Percentiles rank a stretch among this genome's conserved stretches.
Evolutionary conservation across 2,113 vertebrate species (phyloP).

Genomic region (Theropithecus gelada): DNA sequence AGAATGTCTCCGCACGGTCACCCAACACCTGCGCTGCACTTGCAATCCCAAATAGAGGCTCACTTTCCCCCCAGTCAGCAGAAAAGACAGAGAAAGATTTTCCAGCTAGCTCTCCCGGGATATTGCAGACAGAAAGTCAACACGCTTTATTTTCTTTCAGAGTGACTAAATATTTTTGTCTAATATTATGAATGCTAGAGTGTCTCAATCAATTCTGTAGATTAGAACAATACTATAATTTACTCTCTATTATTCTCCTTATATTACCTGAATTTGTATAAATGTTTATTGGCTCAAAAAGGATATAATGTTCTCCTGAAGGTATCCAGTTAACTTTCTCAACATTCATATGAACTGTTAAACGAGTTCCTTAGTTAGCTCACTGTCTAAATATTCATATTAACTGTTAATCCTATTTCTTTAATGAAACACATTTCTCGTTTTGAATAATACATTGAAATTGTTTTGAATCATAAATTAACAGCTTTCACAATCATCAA

Average conservation of each 20-base stretch:
- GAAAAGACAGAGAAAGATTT: background rate
- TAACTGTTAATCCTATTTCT: background rate
- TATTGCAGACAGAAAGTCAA: background rate
- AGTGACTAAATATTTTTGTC: background rate
- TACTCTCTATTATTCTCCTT: background rate
- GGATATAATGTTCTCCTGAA: background rate
- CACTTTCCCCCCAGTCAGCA: background rate
- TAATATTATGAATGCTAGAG: background rate
- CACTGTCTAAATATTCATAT: background rate
- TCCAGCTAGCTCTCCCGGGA: background rate
- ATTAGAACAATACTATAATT: background rate
- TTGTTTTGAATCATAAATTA: constrained; percentile 37
- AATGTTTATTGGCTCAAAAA: background rate
- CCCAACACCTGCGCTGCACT: background rate
- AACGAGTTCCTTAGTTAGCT: background rate
- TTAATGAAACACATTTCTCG: constrained; percentile 1
- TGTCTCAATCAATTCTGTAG: background rate
- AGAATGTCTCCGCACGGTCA: background rate
- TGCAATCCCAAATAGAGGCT: background rate
- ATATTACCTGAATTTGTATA: background rate
- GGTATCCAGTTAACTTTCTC: background rate
- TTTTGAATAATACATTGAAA: background rate
- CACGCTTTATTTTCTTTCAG: background rate
- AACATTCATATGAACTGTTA: background rate
- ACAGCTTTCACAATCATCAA: background rate